Percentiles rank a stretch among this genome's conserved stretches.
Evolutionary conservation across 2,113 vertebrate genomes (phyloP).

Genomic region (Dipodomys ordii): DNA sequence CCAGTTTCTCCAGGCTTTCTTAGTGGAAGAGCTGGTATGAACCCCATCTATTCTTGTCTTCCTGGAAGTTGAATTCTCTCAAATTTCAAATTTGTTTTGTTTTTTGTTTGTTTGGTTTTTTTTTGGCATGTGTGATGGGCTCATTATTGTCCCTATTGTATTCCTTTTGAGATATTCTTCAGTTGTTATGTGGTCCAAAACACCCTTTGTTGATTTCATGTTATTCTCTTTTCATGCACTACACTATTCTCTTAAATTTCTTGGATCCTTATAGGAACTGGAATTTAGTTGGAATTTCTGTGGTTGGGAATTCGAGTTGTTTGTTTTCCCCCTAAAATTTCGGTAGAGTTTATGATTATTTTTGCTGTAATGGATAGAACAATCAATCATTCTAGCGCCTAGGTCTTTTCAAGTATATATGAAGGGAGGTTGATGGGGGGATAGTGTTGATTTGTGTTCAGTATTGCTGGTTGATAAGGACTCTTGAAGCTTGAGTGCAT

Average conservation of each 20-base stretch:
- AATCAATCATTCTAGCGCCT: neutral
- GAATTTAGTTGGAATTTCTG: neutral
- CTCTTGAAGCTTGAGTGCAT: neutral
- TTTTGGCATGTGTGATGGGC: neutral
- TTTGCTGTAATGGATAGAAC: neutral
- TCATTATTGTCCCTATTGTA: neutral
- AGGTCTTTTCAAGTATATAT: neutral
- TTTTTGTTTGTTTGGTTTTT: neutral
- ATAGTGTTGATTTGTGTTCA: neutral
- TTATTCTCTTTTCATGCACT: neutral
- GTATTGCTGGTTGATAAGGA: neutral
- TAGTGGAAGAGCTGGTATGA: neutral
- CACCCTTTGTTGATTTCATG: slow-evolving; percentile 14
- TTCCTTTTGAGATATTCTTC: slow-evolving; percentile 24
- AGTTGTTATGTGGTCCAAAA: neutral
- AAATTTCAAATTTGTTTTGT: neutral
- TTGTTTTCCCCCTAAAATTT: neutral
- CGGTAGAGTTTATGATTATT: neutral
- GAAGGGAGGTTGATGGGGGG: neutral
- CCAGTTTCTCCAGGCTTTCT: neutral
- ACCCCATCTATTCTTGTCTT: neutral
- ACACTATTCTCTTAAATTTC: neutral
- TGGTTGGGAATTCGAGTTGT: slow-evolving; percentile 9
- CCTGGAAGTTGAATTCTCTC: neutral
- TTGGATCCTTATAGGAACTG: neutral